Percentiles rank a stretch among this genome's conserved stretches.
phyloP scores from a whole-genome alignment of 2,888 invertebrate genomes.

The Flexamia atlantica region DNA sequence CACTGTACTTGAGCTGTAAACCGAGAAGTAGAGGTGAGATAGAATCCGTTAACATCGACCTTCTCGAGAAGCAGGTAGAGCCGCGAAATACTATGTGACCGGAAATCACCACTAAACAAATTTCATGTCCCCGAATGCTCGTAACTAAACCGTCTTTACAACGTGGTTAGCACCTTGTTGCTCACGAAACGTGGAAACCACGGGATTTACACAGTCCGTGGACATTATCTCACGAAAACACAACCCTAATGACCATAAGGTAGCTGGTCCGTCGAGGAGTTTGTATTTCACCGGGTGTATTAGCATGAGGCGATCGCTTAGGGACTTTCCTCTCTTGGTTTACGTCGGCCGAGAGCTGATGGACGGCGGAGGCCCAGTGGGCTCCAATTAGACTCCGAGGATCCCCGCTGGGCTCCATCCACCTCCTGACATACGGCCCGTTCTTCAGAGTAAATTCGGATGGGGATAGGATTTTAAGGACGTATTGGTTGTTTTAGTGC shows the following conservation, averaged over 20 bases:
- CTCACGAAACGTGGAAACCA: not conserved
- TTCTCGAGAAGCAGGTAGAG: too few relatives aligned
- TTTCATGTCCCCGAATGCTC: not conserved
- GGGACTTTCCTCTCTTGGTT: not conserved
- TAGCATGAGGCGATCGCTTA: constrained; percentile 16
- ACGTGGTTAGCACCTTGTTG: constrained; percentile 1
- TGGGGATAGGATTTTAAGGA: not conserved
- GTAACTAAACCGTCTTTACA: not conserved
- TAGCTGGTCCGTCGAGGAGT: not conserved
- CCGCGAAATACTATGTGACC: too few relatives aligned
- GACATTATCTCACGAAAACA: not conserved
- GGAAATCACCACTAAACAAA: too few relatives aligned
- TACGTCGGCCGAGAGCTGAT: constrained; percentile 1
- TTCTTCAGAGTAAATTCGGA: not conserved
- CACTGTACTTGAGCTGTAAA: too few relatives aligned
- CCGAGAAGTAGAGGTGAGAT: too few relatives aligned
- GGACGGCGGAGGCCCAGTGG: constrained; percentile 1
- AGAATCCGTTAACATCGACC: too few relatives aligned
- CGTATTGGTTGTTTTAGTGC: too few relatives aligned
- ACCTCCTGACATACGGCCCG: not conserved
- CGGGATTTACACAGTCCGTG: not conserved
- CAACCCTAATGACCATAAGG: constrained; percentile 3
- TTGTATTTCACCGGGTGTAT: constrained; percentile 23
- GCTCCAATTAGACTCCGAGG: constrained; percentile 11
- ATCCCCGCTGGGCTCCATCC: not conserved